A percentile compares a stretch with the other conserved stretches of the same genome.
phyloP scores from a whole-genome alignment of 2,797 vertebrate genomes.

The Microctenopoma steveboyesi region DNA sequence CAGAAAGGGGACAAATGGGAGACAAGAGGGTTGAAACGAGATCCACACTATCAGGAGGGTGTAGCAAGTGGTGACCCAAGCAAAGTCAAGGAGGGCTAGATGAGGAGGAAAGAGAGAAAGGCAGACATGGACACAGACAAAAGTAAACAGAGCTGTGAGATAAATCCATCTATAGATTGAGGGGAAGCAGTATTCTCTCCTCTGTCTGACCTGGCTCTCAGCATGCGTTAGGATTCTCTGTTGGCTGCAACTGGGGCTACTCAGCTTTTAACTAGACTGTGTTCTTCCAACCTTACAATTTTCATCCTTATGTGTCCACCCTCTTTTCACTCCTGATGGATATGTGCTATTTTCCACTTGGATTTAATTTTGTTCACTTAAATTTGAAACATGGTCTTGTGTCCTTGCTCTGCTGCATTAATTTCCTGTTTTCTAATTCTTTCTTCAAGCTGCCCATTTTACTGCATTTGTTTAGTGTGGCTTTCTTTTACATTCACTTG shows the following conservation, averaged over 20 bases:
- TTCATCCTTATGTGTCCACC: neutral
- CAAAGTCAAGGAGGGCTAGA: slow-evolving; percentile 16
- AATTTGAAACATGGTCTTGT: neutral
- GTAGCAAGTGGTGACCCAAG: neutral
- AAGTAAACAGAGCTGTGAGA: slow-evolving; percentile 48
- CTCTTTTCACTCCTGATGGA: neutral
- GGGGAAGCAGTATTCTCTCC: slow-evolving; percentile 36
- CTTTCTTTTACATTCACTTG: neutral
- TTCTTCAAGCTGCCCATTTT: neutral
- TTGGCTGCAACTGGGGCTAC: slow-evolving; percentile 38
- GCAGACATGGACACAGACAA: slow-evolving; percentile 31
- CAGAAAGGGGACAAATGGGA: slow-evolving; percentile 13
- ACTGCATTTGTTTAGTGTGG: neutral
- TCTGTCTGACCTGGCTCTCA: slow-evolving; percentile 33
- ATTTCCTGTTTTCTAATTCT: slow-evolving; percentile 7
- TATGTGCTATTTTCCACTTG: neutral
- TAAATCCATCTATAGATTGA: slow-evolving; percentile 60
- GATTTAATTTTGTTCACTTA: neutral
- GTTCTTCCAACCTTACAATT: slow-evolving; percentile 20
- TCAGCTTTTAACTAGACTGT: slow-evolving; percentile 36
- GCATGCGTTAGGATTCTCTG: slow-evolving; percentile 24
- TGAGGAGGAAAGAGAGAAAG: slow-evolving; percentile 1
- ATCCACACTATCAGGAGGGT: slow-evolving; percentile 17
- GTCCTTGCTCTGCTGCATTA: neutral
- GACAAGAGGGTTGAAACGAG: slow-evolving; percentile 1